A percentile compares a stretch with the other conserved stretches of the same genome.
These are phyloP conservation scores for Leucoraja erinaceus DNA, from an alignment of 2,113 vertebrate species.

Conservation along the genomic window DNA sequence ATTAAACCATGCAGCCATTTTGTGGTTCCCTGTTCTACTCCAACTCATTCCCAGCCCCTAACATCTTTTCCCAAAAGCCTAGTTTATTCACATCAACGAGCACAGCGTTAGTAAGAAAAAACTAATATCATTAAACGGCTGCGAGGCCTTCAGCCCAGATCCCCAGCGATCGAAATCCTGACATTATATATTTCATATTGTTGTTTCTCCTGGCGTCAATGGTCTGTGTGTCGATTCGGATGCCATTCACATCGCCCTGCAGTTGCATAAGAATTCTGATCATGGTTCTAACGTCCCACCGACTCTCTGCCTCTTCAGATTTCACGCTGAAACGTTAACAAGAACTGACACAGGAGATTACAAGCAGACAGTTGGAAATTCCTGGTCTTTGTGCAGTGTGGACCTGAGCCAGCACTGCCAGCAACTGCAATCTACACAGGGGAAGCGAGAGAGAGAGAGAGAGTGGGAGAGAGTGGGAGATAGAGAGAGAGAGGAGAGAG, in stretches of 20 bases:
- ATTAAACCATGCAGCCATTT: neutral
- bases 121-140: conserved; percentile 62
- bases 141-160: conserved; percentile 60
- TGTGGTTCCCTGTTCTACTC: neutral
- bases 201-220: conserved; percentile 58
- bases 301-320: conserved; percentile 87
- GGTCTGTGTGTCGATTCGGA: conserved; percentile 61
- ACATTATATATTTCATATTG: conserved; percentile 36
- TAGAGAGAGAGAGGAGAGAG: neutral
- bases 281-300: conserved; percentile 84
- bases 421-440: conserved; percentile 77
- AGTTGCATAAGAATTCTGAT: conserved; percentile 83
- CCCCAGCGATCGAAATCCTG: conserved; percentile 58
- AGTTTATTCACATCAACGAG: neutral
- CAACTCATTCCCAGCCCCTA: neutral
- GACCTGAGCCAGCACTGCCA: conserved; percentile 76
- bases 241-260: conserved; percentile 67
- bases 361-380: conserved; percentile 96
- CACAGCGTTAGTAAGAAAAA: conserved; percentile 56
- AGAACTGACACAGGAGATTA: conserved; percentile 98
- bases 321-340: conserved; percentile 98
- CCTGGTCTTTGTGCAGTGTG: conserved; percentile 89
- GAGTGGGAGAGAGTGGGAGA: neutral
- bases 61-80: neutral
- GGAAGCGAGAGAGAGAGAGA: neutral